These are phyloP conservation scores for Lithobates pipiens DNA, from an alignment of 2,797 vertebrate species.

Conservation along the genomic window DNA sequence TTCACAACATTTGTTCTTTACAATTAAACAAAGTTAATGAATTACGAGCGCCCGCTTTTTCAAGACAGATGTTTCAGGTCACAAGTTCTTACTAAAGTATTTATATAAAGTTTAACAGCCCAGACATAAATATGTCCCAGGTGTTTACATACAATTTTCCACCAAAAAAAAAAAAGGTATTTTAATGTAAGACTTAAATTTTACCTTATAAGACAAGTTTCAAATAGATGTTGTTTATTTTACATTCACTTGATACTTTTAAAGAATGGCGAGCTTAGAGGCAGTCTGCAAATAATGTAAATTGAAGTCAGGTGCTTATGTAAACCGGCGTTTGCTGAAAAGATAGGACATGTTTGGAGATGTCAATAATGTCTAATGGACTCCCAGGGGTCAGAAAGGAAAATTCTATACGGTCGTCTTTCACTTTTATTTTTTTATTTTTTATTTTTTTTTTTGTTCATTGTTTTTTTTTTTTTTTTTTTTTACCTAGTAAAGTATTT, in stretches of 20 bases:
- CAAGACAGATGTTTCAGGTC: conserved; percentile 59
- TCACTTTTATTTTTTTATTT: background rate
- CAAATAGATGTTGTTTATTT: conserved; percentile 52
- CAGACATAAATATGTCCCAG: conserved; percentile 61
- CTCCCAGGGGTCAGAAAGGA: conserved; percentile 1
- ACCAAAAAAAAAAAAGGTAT: conserved; percentile 54
- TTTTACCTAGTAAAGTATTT: background rate
- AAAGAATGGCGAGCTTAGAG: conserved; percentile 39
- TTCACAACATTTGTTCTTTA: conserved; percentile 23
- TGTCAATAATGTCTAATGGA: conserved; percentile 36
- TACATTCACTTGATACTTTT: conserved; percentile 57
- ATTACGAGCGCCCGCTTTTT: conserved; percentile 32
- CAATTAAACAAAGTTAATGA: conserved; percentile 55
- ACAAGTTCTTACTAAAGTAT: conserved; percentile 58
- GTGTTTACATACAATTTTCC: conserved; percentile 60
- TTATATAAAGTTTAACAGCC: conserved; percentile 61
- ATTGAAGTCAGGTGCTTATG: conserved; percentile 50
- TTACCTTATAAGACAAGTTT: conserved; percentile 60
- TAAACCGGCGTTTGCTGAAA: conserved; percentile 42
- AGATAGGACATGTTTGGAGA: conserved; percentile 45
- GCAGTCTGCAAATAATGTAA: conserved; percentile 45
- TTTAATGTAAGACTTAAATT: conserved; percentile 54
- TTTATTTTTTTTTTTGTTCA: background rate
- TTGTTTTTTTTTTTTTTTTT: background rate
- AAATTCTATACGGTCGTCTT: background rate